Evolutionary conservation across 2,888 invertebrate genomes (phyloP).

Genomic region (Drosophila melanosoma): DNA sequence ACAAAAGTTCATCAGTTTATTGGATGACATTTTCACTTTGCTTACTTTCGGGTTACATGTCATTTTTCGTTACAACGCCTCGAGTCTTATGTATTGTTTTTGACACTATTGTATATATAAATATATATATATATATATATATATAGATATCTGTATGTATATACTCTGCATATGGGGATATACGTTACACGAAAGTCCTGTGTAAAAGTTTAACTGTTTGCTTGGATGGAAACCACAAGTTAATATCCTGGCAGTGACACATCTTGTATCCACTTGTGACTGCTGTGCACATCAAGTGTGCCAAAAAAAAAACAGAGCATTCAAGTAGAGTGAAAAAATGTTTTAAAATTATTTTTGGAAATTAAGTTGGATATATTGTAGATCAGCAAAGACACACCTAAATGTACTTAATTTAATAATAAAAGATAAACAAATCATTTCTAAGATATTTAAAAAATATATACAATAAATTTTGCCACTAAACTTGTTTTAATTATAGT

Average conservation of each 20-base stretch:
- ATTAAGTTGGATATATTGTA: neutral
- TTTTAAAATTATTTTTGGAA: too few relatives aligned
- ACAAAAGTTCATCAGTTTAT: neutral
- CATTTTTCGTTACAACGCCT: conserved; percentile 1
- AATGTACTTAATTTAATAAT: neutral
- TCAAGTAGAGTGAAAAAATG: neutral
- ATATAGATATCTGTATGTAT: neutral
- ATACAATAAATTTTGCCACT: neutral
- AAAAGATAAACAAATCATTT: neutral
- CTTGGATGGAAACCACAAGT: neutral
- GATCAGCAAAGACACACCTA: neutral
- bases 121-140: neutral
- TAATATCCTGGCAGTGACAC: neutral
- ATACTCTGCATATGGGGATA: neutral
- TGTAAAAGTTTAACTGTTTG: neutral
- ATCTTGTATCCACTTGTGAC: neutral
- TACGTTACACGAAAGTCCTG: neutral
- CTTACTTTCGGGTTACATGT: conserved; percentile 3
- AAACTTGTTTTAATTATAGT: neutral
- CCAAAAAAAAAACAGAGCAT: neutral
- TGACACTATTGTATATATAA: conserved; percentile 1
- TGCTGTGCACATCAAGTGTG: neutral
- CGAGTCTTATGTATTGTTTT: conserved; percentile 13
- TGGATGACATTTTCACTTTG: neutral
- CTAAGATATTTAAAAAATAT: neutral